These are phyloP conservation scores for Scortum barcoo DNA, from an alignment of 2,113 vertebrate genomes.

Conservation along the genomic window DNA sequence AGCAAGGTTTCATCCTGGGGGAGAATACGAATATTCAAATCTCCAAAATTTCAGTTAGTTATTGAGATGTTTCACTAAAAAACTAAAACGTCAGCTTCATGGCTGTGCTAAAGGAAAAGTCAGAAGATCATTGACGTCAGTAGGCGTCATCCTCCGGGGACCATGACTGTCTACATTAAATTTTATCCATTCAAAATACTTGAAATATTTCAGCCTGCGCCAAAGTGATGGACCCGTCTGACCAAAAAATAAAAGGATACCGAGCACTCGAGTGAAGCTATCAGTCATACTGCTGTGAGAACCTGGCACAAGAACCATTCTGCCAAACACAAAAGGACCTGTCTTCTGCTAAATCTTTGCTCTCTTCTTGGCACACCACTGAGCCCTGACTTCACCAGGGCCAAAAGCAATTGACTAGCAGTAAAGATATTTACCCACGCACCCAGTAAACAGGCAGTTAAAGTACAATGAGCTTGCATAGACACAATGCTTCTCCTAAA, in stretches of 20 bases:
- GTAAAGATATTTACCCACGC: constrained; percentile 31
- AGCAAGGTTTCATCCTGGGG: neutral
- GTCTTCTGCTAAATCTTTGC: constrained; percentile 10
- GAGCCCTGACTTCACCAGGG: neutral
- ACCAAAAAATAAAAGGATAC: too few species aligned
- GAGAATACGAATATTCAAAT: too few species aligned
- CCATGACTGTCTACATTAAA: neutral
- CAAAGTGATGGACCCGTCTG: neutral
- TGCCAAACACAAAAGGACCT: neutral
- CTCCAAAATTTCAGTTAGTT: too few species aligned
- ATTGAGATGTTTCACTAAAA: neutral
- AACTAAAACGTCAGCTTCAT: neutral
- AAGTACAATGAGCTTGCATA: constrained; percentile 42
- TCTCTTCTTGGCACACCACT: neutral
- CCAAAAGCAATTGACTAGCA: constrained; percentile 24
- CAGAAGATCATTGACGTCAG: neutral
- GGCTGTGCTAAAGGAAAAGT: neutral
- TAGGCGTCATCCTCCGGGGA: neutral
- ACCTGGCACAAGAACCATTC: constrained; percentile 7
- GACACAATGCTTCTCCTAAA: constrained; percentile 40
- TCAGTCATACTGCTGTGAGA: neutral
- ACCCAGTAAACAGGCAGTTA: constrained; percentile 31
- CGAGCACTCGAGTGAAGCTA: constrained; percentile 17
- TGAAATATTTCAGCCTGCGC: neutral
- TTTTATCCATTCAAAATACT: neutral